Evolutionary conservation across 92 coral and sea anemone genomes (phyloP).

Genomic region (Palythoa grandiflora): DNA sequence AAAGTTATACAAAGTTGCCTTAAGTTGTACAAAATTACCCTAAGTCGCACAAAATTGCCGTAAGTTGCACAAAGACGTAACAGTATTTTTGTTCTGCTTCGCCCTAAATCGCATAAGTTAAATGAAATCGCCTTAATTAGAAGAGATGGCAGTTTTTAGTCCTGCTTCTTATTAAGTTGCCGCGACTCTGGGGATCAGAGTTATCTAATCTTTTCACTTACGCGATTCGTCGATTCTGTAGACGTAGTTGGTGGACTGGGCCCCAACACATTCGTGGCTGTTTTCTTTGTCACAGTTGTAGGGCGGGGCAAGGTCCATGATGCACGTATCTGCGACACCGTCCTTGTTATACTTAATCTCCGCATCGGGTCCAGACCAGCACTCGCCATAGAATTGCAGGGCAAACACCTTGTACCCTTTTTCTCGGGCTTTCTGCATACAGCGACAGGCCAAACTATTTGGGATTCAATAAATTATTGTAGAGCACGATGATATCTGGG

Average conservation of each 20-base stretch:
- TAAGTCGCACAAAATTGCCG: too few species aligned
- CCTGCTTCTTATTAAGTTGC: too few species aligned
- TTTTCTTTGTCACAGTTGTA: constrained; percentile 7
- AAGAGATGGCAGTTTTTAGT: too few species aligned
- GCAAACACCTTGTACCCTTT: constrained; percentile 35
- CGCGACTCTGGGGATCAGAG: too few species aligned
- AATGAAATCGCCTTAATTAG: too few species aligned
- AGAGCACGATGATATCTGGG: too few species aligned
- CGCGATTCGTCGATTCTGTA: constrained; percentile 39
- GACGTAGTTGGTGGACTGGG: constrained; percentile 38
- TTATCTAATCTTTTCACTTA: not conserved
- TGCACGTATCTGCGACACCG: constrained; percentile 26
- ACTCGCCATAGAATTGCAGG: constrained; percentile 33
- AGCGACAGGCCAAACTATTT: constrained; percentile 35
- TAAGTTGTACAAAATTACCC: too few species aligned
- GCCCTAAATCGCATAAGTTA: too few species aligned
- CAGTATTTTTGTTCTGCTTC: too few species aligned
- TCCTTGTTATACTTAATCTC: constrained; percentile 36
- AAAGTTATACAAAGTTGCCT: too few species aligned
- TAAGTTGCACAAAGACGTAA: too few species aligned
- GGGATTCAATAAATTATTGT: not conserved
- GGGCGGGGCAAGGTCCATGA: constrained; percentile 35
- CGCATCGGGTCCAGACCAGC: constrained; percentile 20
- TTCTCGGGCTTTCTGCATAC: constrained; percentile 40
- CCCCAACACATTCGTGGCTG: constrained; percentile 36